phyloP scores from a whole-genome alignment of 2,888 invertebrate species.

The Sepioteuthis lessoniana region DNA sequence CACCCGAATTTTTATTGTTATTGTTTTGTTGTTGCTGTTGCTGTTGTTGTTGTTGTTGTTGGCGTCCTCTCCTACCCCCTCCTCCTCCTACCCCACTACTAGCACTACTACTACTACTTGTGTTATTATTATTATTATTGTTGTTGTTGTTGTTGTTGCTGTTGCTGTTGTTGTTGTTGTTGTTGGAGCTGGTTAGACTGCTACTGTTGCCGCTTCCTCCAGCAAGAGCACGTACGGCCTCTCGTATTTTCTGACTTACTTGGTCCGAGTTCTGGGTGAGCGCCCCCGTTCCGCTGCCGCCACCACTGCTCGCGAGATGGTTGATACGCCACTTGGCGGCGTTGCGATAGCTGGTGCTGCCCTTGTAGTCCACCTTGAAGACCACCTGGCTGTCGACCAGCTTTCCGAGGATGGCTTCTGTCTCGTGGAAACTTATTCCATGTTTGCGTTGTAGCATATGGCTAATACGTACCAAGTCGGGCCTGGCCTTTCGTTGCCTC shows the following conservation, averaged over 20 bases:
- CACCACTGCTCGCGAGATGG: constrained; percentile 70
- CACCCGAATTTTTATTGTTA: not conserved
- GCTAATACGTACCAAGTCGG: constrained; percentile 87
- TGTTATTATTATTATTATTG: not conserved
- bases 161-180: not conserved
- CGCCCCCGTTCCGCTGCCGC: not conserved
- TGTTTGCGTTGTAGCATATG: constrained; percentile 86
- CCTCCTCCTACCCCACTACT: not conserved
- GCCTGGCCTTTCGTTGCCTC: constrained; percentile 87
- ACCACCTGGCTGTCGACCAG: constrained; percentile 85
- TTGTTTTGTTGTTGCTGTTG: not conserved
- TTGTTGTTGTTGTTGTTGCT: not conserved
- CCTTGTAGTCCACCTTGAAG: constrained; percentile 89
- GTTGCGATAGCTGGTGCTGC: constrained; percentile 88
- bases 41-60: not conserved
- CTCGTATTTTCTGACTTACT: constrained; percentile 21
- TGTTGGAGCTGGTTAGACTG: not conserved
- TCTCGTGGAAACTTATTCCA: constrained; percentile 81
- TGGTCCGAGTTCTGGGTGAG: constrained; percentile 39
- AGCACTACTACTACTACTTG: not conserved
- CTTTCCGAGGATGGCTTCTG: constrained; percentile 81
- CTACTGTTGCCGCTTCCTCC: not conserved
- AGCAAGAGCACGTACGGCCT: not conserved
- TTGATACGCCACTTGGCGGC: constrained; percentile 82
- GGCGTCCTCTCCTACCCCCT: not conserved